Percentiles rank a stretch among this genome's conserved stretches.
Conservation (phyloP, 1,140 invertebrate species). For the Helicorthomorpha holstii region DNA sequence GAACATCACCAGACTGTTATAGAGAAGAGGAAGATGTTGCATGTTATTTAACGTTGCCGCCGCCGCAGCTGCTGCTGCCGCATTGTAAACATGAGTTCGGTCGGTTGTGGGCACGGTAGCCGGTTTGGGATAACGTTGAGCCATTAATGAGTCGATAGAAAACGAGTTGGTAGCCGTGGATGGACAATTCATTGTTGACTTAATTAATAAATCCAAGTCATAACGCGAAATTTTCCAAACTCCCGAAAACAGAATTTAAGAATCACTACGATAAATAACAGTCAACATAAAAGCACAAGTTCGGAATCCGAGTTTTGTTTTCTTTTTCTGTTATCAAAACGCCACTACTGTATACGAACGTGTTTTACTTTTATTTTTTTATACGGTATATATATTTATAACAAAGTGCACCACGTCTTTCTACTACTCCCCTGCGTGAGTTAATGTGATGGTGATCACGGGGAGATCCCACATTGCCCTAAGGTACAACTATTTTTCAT, state of each 20-base stretch:
- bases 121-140: background rate
- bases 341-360: background rate
- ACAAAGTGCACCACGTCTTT: too few relatives aligned
- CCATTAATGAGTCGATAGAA: slow-evolving; percentile 7
- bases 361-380: too few relatives aligned
- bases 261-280: background rate
- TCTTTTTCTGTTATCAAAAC: background rate
- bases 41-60: background rate
- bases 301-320: background rate
- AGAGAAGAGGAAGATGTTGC: slow-evolving; percentile 6
- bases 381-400: too few relatives aligned
- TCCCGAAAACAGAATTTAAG: background rate
- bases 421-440: background rate
- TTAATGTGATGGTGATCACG: background rate
- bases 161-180: slow-evolving; percentile 4
- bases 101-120: background rate
- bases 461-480: background rate
- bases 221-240: background rate
- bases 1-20: slow-evolving; percentile 7
- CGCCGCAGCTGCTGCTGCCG: background rate
- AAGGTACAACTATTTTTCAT: background rate
- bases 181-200: too few relatives aligned
- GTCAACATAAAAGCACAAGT: background rate
- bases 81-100: background rate
- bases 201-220: too few relatives aligned